phyloP scores from a whole-genome alignment of 2,113 vertebrate species.

The Sinocyclocheilus anshuiensis region DNA sequence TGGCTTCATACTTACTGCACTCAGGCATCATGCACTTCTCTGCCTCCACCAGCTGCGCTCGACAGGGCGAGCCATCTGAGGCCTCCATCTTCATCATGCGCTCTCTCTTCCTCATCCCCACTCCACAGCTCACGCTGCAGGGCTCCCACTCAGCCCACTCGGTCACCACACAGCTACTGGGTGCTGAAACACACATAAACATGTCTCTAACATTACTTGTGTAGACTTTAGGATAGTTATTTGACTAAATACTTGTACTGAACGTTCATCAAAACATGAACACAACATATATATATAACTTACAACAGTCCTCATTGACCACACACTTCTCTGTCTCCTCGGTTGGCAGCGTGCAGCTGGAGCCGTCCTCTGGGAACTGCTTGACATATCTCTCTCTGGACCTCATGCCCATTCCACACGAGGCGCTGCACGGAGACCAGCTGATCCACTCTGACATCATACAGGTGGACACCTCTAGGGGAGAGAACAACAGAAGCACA shows the following conservation, averaged over 20 bases:
- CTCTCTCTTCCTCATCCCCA: slow-evolving; percentile 85
- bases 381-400: slow-evolving; percentile 94
- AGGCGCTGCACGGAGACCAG: slow-evolving; percentile 93
- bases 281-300: slow-evolving; percentile 45
- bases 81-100: slow-evolving; percentile 96
- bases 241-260: neutral
- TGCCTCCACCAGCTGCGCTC: slow-evolving; percentile 82
- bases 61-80: slow-evolving; percentile 88
- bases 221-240: neutral
- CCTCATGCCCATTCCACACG: slow-evolving; percentile 90
- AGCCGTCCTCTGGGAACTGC: slow-evolving; percentile 94
- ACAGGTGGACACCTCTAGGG: slow-evolving; percentile 87
- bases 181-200: slow-evolving; percentile 71
- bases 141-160: slow-evolving; percentile 95
- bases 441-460: slow-evolving; percentile 99
- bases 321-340: slow-evolving; percentile 94
- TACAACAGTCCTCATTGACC: slow-evolving; percentile 95
- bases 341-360: slow-evolving; percentile 87
- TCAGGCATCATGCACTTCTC: slow-evolving; percentile 98
- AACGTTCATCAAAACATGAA: neutral
- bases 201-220: neutral
- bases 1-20: slow-evolving; percentile 83
- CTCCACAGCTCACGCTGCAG: slow-evolving; percentile 93
- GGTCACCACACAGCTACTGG: slow-evolving; percentile 91
- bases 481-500: too few relatives aligned